Conservation (phyloP, 2,113 vertebrate species). For the Heterochromis multidens region DNA sequence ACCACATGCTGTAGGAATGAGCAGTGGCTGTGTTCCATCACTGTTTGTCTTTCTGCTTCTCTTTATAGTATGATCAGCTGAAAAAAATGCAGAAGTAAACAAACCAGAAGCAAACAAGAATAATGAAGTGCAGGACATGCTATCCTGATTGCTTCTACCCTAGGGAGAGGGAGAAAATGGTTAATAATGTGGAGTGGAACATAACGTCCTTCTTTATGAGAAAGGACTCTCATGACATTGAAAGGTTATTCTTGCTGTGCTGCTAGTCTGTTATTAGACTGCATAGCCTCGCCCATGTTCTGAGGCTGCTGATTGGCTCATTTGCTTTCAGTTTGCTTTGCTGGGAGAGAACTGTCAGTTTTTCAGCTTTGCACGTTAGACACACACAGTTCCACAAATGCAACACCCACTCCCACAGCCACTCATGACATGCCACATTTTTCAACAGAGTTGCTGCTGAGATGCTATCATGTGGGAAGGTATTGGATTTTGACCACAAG, state of each 20-base stretch:
- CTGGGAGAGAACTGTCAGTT: background rate
- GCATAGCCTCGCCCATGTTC: slow-evolving; percentile 20
- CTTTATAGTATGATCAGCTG: background rate
- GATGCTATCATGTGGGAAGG: background rate
- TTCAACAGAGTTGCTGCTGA: background rate
- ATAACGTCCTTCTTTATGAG: background rate
- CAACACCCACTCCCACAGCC: background rate
- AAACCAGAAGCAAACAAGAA: slow-evolving; percentile 7
- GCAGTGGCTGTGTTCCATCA: background rate
- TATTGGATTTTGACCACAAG: background rate
- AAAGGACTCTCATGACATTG: background rate
- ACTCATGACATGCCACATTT: background rate
- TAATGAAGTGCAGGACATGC: slow-evolving; percentile 16
- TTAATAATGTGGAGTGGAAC: slow-evolving; percentile 16
- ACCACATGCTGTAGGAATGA: background rate
- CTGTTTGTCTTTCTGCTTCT: background rate
- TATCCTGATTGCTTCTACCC: background rate
- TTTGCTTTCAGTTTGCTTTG: background rate
- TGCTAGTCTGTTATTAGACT: slow-evolving; percentile 34
- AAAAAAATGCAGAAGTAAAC: background rate
- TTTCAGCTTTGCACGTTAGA: background rate
- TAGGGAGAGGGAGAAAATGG: background rate
- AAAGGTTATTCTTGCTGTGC: slow-evolving; percentile 5
- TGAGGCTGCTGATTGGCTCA: background rate
- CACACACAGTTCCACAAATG: background rate